Percentiles rank a stretch among this genome's conserved stretches.
Evolutionary conservation across 2,888 invertebrate genomes (phyloP).

Genomic region (Anticlea derivata): DNA sequence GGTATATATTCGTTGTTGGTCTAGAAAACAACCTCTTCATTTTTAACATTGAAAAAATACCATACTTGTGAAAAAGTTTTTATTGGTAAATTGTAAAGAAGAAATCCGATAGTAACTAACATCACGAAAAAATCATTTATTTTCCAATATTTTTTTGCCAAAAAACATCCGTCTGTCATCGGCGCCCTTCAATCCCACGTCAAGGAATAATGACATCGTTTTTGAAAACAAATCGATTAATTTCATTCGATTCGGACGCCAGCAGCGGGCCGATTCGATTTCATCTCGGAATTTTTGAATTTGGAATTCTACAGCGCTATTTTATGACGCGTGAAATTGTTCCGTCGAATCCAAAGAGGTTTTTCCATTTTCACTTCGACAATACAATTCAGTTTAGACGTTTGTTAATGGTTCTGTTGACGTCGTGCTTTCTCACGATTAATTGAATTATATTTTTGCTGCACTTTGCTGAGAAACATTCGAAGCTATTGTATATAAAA

Average conservation of each 20-base stretch:
- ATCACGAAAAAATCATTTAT: conserved; percentile 21
- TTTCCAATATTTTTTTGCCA: conserved; percentile 41
- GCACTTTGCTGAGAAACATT: neutral
- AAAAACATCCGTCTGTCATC: conserved; percentile 56
- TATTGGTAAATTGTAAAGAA: neutral
- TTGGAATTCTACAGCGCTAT: conserved; percentile 63
- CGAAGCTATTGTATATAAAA: no score
- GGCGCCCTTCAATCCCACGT: conserved; percentile 62
- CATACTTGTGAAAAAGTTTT: no score
- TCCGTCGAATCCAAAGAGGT: conserved; percentile 66
- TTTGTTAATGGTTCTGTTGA: conserved; percentile 66
- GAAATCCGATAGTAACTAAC: conserved; percentile 9
- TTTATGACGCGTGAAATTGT: conserved; percentile 82
- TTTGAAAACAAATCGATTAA: conserved; percentile 79
- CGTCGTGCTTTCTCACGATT: conserved; percentile 57
- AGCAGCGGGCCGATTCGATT: conserved; percentile 63
- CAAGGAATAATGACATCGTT: conserved; percentile 73
- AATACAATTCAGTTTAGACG: conserved; percentile 69
- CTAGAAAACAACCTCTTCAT: no score
- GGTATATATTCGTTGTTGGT: no score
- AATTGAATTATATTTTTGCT: conserved; percentile 23
- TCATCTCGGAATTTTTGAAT: conserved; percentile 64
- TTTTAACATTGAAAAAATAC: no score
- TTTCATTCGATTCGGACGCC: conserved; percentile 79
- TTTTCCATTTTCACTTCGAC: conserved; percentile 78